Evolutionary conservation across 1,140 invertebrate genomes (phyloP).

Genomic region (Drosophila auraria): DNA sequence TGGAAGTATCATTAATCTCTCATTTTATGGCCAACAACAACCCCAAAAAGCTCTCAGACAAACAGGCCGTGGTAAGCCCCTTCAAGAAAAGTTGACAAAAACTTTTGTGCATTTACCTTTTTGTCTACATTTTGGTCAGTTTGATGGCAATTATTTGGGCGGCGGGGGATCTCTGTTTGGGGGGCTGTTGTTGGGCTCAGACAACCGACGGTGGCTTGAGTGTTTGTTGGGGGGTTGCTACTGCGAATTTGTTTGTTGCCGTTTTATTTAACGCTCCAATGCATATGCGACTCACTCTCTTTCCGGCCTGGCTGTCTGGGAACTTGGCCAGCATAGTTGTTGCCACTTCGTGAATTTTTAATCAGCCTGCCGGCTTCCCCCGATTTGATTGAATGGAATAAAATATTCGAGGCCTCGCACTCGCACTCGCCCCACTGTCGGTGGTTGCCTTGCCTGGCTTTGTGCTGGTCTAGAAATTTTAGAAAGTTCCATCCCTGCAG

Average conservation of each 20-base stretch:
- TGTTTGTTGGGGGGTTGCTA: constrained; percentile 48
- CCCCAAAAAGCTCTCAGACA: constrained; percentile 20
- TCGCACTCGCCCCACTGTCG: constrained; percentile 20
- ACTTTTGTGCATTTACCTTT: constrained; percentile 46
- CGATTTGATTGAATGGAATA: constrained; percentile 39
- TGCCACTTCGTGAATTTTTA: constrained; percentile 36
- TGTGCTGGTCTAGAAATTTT: constrained; percentile 37
- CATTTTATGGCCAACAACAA: constrained; percentile 3
- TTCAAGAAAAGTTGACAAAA: constrained; percentile 40
- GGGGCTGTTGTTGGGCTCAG: constrained; percentile 40
- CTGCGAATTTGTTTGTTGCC: constrained; percentile 31
- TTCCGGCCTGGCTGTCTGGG: constrained; percentile 11
- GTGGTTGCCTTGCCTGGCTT: constrained; percentile 6
- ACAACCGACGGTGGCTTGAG: constrained; percentile 55
- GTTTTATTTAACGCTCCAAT: constrained; percentile 52
- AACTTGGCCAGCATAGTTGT: constrained; percentile 41
- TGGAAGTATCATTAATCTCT: constrained; percentile 6
- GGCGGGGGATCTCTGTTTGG: not conserved
- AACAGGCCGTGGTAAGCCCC: constrained; percentile 2
- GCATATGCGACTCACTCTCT: constrained; percentile 23
- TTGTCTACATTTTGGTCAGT: constrained; percentile 33
- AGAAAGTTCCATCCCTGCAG: constrained; percentile 56
- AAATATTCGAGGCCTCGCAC: constrained; percentile 26
- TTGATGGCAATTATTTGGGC: constrained; percentile 12
- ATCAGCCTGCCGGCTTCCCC: constrained; percentile 30